Percentiles rank a stretch among this genome's conserved stretches.
Conservation (phyloP, 2,888 invertebrate genomes). For the Cabera pusaria region DNA sequence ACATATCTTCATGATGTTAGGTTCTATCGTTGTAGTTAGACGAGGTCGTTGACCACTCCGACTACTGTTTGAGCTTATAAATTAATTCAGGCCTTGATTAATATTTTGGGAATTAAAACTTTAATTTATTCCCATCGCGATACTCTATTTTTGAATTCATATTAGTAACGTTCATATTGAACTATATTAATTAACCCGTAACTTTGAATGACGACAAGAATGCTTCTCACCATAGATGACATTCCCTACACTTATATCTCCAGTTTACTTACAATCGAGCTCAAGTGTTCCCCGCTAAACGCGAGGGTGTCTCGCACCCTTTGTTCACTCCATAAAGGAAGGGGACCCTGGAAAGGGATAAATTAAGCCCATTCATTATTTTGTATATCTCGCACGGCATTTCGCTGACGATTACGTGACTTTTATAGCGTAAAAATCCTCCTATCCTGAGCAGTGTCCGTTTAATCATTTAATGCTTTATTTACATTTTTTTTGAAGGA, state of each 20-base stretch:
- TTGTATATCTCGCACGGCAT: constrained; percentile 15
- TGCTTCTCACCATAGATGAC: constrained; percentile 7
- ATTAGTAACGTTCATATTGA: too few relatives aligned
- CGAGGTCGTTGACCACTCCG: constrained; percentile 56
- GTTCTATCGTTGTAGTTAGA: constrained; percentile 47
- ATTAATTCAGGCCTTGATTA: too few relatives aligned
- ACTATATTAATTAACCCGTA: too few relatives aligned
- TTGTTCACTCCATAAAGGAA: too few relatives aligned
- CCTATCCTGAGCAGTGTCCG: too few relatives aligned
- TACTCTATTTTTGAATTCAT: too few relatives aligned
- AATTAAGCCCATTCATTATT: constrained; percentile 25
- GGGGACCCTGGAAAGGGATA: constrained; percentile 21
- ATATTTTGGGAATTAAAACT: too few relatives aligned
- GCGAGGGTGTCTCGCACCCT: constrained; percentile 15
- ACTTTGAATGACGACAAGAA: too few relatives aligned
- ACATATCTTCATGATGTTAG: constrained; percentile 58
- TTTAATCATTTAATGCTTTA: too few relatives aligned
- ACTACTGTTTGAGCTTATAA: constrained; percentile 16
- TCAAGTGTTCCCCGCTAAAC: constrained; percentile 15
- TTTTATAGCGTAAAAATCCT: constrained; percentile 17
- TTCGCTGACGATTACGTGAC: constrained; percentile 20
- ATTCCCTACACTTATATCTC: constrained; percentile 15
- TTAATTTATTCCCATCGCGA: too few relatives aligned
- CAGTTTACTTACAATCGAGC: constrained; percentile 16
- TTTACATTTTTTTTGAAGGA: constrained; percentile 2